Evolutionary conservation across 2,113 vertebrate genomes (phyloP), one percentile per base, ranked within the genome.

Genomic region (Turnix velox): DNA sequence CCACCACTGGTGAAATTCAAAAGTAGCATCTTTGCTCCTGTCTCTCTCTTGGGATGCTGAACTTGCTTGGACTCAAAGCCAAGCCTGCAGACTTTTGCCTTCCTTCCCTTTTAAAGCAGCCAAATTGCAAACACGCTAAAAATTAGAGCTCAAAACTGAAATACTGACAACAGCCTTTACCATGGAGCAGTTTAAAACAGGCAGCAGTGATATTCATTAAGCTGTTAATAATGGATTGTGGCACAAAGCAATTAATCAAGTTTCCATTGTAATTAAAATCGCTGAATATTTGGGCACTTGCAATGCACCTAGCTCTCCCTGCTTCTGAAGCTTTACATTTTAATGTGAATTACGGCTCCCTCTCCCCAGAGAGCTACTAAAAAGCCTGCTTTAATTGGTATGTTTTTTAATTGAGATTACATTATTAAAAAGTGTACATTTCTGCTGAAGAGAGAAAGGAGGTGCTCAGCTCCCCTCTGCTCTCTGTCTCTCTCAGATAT

Each of bases 191-290:
- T 75, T 77, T 87, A 67, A 82, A 94, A 88, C 57, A 92, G 83
- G 88, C 88, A 81, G 93, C 81, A 88, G 76, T 92, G 88, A 88
- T 96, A 95, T 94, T 93, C 92, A 95, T 93, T 95, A 96, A 95
- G 91, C 87, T 94, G 94, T 93, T 95, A 96, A 94, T 95, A 95
- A 96, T 92, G 73, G 69, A 93, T 87, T 93, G 91, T 63, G 88
- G 92, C 92, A 95, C 80, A 95, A 94, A 97, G 93, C 96, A 95
- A 95, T 95, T 95, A 94, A 96, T 96, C 90, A 95, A 63, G 92
- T 94, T 96, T 96, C 95, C 93, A 84, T 86, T 96, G 93, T 96
- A 95, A 97, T 95, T 96, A 96, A 96, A 96, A 95, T 93, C 92
- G 91, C 77, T 67, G 85, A 96, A 87, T 96, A 94, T 95, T 93